Evolutionary conservation across 2,888 invertebrate species (phyloP), one percentile per base, ranked within the genome.

Genomic region (Oxyteleia sp.): DNA sequence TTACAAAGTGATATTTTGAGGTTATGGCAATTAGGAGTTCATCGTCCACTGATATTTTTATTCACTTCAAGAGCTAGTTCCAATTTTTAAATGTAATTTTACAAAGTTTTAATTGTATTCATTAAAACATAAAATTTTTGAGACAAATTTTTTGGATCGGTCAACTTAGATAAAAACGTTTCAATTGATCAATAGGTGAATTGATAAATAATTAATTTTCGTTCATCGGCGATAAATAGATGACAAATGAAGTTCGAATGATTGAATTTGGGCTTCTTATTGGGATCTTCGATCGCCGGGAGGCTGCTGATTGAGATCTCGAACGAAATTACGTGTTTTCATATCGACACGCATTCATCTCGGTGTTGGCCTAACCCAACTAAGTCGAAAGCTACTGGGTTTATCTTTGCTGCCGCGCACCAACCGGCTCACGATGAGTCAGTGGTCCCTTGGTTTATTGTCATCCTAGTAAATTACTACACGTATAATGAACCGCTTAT

Each of bases 261-360:
- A 68, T 76, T 76, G 68, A 68, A 69, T 69, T 55, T 45, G 59
- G 59, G 72, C 49, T 49, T 66, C 71, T 64, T 57, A 69, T 64
- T 66, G 57, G 57, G 35, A 80, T 59, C 45, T 64, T 57, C 55
- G 57, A 66, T 72, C 47, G 20, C 16, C 18, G 63, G 35, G 15
- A 53, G 57, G 29, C 43, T 16, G 7, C 61, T 41, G 82, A 82
- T 82, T 78, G 55, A 82, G 78, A 82, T 82, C 78, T 82, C 72
- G 72, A 72, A 72, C 29, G 78, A 82, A 82, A 78, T 78, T 72
- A 82, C 72, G 82, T 74, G 68, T 78, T 76, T 72, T 61, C 59
- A 63, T 80, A 78, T 82, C 78, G 82, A 78, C 82, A 55, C 76
- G 71, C 82, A 82, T 82, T 78, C 71, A 82, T 82, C 76, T 76